Evolutionary conservation across 2,888 invertebrate species (phyloP), one percentile per base, ranked within the genome.

Genomic region (Gerris lacustris): DNA sequence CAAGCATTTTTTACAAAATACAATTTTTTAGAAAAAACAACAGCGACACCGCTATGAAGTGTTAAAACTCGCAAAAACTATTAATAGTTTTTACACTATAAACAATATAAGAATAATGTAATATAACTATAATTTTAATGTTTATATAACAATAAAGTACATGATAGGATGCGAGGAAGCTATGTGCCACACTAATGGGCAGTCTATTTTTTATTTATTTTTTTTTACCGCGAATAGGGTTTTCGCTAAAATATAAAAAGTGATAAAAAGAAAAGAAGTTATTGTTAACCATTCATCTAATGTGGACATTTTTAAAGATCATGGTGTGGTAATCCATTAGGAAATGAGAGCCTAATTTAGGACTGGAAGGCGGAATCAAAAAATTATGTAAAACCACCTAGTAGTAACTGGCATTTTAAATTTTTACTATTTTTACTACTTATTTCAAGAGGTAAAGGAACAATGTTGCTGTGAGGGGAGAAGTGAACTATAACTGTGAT

Each of bases 231-330:
- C 76, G 43, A 76, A 78, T 70, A 68, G 76, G 11, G 71, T 78
- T 66, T 78, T 78, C 73, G 76, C 75, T 18, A 72, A 75, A 71
- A 78, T 77, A 45, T 77, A 77, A 73, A 74, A 72, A 73, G 73
- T 70, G 70, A 63, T 75, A 44, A 75, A 70, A 72, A 76, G 74
- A 63, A 73, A 73, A 66, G 69, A 73, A 64, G 71, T 67, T 62
- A 75, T 77, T 67, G 44, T 73, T 9, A 47, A 68, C 45, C 75
- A 74, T n/a, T 68, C 74, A 64, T 72, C 75, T 67, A 76, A 76
- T 71, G 17, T 69, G 31, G 70, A 73, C 47, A 71, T 75, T 63
- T 71, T 74, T 31, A 67, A 45, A 68, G 44, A 73, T n/a, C 69
- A 73, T 70, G 73, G 72, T 11, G 74, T 72, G 45, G 72, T 76